phyloP scores from a whole-genome alignment of 64 coral and sea anemone species.

The Montipora foliosa region DNA sequence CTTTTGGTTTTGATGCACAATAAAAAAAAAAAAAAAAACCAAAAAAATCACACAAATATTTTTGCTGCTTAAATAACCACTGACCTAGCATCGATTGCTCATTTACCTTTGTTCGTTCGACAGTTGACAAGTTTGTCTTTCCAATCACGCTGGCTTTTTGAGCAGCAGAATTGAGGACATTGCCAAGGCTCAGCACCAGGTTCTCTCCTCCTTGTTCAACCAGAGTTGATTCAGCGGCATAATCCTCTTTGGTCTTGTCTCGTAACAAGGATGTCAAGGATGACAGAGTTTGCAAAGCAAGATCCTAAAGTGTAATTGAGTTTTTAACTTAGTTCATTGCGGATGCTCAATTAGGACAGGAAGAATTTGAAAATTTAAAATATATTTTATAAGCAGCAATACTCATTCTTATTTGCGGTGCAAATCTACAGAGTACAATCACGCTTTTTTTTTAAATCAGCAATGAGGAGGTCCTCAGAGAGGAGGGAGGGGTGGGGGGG shows the following conservation, averaged over 20 bases:
- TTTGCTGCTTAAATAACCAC: no score
- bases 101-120: not conserved
- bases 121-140: not conserved
- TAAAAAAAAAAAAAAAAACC: no score
- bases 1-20: no score
- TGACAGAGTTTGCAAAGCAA: not conserved
- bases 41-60: no score
- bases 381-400: no score
- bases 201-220: not conserved
- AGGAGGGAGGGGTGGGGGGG: no score
- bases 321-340: not conserved
- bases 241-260: constrained; percentile 65
- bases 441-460: no score
- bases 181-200: constrained; percentile 81
- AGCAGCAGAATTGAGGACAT: constrained; percentile 70
- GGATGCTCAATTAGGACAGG: not conserved
- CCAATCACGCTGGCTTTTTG: constrained; percentile 47
- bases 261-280: constrained; percentile 69
- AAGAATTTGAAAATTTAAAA: no score
- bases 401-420: no score
- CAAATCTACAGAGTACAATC: no score
- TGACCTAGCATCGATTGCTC: no score
- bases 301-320: not conserved
- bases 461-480: no score
- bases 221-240: constrained; percentile 35